Evolutionary conservation across 2,113 vertebrate genomes (phyloP), one percentile per base, ranked within the genome.

Genomic region (Rostratula benghalensis): DNA sequence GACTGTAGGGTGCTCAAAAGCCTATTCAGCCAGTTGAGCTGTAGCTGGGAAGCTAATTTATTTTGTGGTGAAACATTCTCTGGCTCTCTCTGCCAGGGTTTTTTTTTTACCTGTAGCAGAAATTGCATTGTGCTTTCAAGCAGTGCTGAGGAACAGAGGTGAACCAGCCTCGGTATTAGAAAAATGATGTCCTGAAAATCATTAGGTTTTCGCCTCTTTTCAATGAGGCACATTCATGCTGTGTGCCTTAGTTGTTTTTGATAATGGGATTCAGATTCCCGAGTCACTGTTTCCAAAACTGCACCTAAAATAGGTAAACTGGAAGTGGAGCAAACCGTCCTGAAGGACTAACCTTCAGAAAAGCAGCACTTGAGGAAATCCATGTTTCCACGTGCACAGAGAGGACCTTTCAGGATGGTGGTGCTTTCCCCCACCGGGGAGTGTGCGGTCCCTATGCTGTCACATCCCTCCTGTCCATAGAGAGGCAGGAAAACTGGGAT

Each of bases 351-450:
- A 25, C 22, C 16, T 20, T 46, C 37, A 48, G 80, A 48, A 48
- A 41, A 56, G n/a, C 20, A n/a, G 71, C n/a, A 31, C n/a, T n/a
- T 20, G 3, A 84, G 37, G 71, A 83, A 46, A 41, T 14, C 11
- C 0, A 0, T 39, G 21, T 12, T 90, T 17, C 43, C 21, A 9
- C 0, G 0, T 20, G 12, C 25, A 21, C 11, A 54, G 65, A 27
- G 33, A 33, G 60, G 71, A 51, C 30, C 35, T 7, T 21, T 33
- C 25, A 33, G 20, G 59, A 11, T 43, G 0, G 0, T 20, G 28
- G 35, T 45, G 37, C 35, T 35, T 78, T 57, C 59, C n/a, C 30
- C 39, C 11, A 7, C 19, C 1, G 1, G 27, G 13, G 68, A 60
- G 31, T 1, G 10, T 21, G 31, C 31, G 3, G 24, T 65, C 61